phyloP scores from a whole-genome alignment of 2,113 vertebrate genomes.

The Syrrhaptes paradoxus region DNA sequence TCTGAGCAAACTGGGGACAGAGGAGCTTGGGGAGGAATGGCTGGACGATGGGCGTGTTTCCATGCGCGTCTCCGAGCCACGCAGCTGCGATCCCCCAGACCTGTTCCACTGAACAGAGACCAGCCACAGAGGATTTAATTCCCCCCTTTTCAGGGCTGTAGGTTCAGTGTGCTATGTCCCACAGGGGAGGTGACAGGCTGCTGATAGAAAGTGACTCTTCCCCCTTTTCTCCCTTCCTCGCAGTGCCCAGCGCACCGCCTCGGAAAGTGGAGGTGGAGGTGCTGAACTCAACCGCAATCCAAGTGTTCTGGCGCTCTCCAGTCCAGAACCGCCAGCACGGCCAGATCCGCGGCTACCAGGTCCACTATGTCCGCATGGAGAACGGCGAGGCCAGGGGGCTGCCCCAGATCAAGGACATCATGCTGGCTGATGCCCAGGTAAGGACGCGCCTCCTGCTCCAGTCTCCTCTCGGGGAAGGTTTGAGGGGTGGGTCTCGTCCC shows the following conservation, averaged over 20 bases:
- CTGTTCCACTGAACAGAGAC: not conserved
- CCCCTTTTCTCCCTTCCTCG: not conserved
- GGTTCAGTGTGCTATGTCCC: not conserved
- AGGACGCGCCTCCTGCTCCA: not conserved
- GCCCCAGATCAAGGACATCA: slow-evolving; percentile 95
- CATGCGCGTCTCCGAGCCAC: accelerated
- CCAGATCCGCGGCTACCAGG: slow-evolving; percentile 98
- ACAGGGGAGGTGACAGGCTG: not conserved
- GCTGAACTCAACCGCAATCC: slow-evolving; percentile 92
- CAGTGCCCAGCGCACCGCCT: slow-evolving; percentile 95
- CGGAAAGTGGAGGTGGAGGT: slow-evolving; percentile 95
- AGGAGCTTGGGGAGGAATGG: not conserved
- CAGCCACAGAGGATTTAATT: too few species aligned
- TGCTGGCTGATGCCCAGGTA: slow-evolving; percentile 98
- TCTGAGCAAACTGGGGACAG: not conserved
- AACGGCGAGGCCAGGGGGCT: slow-evolving; percentile 92
- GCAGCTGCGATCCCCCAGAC: not conserved
- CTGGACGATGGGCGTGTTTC: not conserved
- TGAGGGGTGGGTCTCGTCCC: not conserved
- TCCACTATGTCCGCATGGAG: slow-evolving; percentile 94
- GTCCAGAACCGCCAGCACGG: slow-evolving; percentile 91
- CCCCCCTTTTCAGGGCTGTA: not conserved
- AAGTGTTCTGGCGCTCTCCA: slow-evolving; percentile 95
- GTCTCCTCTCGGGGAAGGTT: not conserved
- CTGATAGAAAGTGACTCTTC: not conserved